Conservation (phyloP, 2,113 vertebrate genomes). For the Cygnus buccinator region DNA sequence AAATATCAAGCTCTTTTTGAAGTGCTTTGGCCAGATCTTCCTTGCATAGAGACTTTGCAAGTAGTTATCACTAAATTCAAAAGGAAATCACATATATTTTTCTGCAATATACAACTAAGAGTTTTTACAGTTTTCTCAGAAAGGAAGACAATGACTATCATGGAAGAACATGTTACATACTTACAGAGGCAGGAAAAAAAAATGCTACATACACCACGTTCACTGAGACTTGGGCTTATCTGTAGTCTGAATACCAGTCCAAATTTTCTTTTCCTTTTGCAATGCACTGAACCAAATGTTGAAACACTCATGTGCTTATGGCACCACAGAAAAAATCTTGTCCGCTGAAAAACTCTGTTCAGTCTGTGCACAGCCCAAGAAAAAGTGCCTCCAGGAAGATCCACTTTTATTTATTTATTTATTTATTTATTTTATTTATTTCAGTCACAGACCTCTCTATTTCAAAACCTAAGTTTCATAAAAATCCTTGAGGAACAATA, state of each 20-base stretch:
- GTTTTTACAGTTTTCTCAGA: not conserved
- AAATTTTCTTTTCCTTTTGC: not conserved
- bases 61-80: not conserved
- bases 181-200: not conserved
- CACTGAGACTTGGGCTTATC: not conserved
- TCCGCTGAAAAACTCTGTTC: not conserved
- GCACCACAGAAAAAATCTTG: not conserved
- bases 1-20: not conserved
- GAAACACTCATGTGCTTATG: not conserved
- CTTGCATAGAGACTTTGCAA: not conserved
- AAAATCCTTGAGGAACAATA: not conserved
- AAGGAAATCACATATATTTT: not conserved
- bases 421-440: not conserved
- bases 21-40: not conserved
- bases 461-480: not conserved
- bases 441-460: not conserved
- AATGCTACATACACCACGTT: not conserved
- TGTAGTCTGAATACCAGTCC: not conserved
- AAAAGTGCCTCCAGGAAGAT: not conserved
- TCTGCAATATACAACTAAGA: not conserved
- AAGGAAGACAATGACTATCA: not conserved
- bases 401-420: not conserved
- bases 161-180: not conserved
- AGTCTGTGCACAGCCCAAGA: not conserved
- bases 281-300: not conserved